A percentile compares a stretch with the other conserved stretches of the same genome.
Conservation (phyloP, 1,140 invertebrate genomes). For the Trichonephila clavata region DNA sequence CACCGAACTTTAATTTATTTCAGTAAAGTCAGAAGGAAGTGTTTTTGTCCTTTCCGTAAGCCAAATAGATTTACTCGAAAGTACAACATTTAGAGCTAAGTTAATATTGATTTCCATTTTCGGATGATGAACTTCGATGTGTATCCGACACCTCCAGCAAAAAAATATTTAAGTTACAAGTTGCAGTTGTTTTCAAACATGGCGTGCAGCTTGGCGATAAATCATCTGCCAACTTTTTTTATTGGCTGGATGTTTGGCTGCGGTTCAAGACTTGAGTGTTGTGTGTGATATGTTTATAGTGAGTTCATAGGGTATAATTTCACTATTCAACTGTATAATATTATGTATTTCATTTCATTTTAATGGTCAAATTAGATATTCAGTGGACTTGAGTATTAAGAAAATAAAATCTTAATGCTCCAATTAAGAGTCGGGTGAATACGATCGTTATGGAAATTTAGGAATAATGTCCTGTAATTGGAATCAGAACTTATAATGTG, state of each 20-base stretch:
- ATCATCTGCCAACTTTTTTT: not conserved
- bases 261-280: not conserved
- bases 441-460: not conserved
- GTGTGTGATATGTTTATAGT: not conserved
- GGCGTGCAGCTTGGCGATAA: slow-evolving; percentile 11
- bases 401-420: not conserved
- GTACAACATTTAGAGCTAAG: not conserved
- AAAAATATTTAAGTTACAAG: not conserved
- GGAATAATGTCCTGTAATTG: not conserved
- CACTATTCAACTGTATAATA: not conserved
- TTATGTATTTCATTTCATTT: not conserved
- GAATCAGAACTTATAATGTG: not conserved
- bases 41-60: not conserved
- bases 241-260: not conserved
- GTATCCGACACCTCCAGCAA: not conserved
- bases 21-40: not conserved
- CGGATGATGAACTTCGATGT: not conserved
- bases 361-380: not conserved
- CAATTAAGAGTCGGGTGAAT: not conserved
- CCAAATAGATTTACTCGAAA: not conserved
- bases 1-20: not conserved
- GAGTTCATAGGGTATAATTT: not conserved
- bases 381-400: not conserved
- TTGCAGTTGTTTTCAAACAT: not conserved
- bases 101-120: not conserved